Percentiles rank a stretch among this genome's conserved stretches.
These are phyloP conservation scores for Coelogynopora nodosa DNA, from an alignment of 2,888 invertebrate species.

Conservation along the genomic window DNA sequence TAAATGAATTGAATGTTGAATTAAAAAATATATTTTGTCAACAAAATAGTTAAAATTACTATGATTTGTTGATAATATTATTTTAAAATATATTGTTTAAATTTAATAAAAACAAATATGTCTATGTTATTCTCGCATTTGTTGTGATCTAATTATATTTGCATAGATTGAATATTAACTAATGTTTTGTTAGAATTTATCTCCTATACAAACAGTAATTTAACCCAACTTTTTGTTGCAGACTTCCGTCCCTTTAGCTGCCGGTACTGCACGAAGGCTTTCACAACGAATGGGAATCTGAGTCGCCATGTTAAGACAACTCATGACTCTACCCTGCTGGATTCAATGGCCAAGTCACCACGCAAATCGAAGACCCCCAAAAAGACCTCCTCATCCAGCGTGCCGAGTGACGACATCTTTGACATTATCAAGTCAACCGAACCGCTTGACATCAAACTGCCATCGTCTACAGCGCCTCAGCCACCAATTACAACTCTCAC, in stretches of 20 bases:
- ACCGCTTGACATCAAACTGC: not conserved
- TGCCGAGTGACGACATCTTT: not conserved
- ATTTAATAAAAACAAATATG: no score
- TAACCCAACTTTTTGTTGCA: constrained; percentile 49
- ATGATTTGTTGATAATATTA: no score
- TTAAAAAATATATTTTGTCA: no score
- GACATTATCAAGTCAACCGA: constrained; percentile 8
- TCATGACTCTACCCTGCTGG: constrained; percentile 11
- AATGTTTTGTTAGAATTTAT: no score
- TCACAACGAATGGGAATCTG: constrained; percentile 81
- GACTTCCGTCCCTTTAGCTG: constrained; percentile 78
- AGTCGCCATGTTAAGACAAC: constrained; percentile 69
- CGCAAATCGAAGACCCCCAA: not conserved
- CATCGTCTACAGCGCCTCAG: not conserved
- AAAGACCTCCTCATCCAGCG: not conserved
- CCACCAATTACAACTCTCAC: not conserved
- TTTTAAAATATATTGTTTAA: no score
- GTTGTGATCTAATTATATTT: no score
- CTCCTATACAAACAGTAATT: no score
- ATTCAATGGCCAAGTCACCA: not conserved
- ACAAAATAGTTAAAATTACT: no score
- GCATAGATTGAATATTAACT: no score
- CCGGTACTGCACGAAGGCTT: constrained; percentile 73
- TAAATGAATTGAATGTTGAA: no score
- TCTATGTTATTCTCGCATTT: no score